These are phyloP conservation scores for Synanceia verrucosa DNA, from an alignment of 2,797 vertebrate genomes.

Conservation along the genomic window DNA sequence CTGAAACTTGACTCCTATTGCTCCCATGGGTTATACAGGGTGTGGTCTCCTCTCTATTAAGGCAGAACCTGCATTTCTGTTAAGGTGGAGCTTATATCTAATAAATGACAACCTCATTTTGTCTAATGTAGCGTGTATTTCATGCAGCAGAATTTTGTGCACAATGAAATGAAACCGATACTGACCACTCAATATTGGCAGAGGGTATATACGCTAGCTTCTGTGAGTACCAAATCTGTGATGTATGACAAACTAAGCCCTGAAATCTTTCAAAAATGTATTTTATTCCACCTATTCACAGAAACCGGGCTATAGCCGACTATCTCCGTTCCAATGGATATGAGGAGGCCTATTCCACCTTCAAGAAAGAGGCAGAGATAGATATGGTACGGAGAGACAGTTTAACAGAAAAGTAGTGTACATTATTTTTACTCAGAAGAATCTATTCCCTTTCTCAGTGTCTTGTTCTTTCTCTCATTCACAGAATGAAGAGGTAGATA, in stretches of 20 bases:
- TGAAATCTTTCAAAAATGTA: not conserved
- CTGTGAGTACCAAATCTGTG: not conserved
- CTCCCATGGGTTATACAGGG: constrained; percentile 41
- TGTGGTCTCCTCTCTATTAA: constrained; percentile 52
- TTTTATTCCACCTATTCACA: constrained; percentile 68
- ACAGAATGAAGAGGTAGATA: constrained; percentile 99
- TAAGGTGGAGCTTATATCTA: constrained; percentile 33
- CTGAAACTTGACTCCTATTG: constrained; percentile 31
- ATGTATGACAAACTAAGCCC: not conserved
- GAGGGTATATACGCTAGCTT: not conserved
- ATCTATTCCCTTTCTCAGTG: not conserved
- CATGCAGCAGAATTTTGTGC: not conserved
- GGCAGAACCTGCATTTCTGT: constrained; percentile 26
- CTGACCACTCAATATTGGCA: not conserved
- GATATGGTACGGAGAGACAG: constrained; percentile 88
- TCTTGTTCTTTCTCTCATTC: constrained; percentile 24
- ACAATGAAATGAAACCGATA: not conserved
- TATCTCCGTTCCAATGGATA: constrained; percentile 99
- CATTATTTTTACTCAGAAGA: not conserved
- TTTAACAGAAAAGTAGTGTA: not conserved
- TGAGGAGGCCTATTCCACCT: constrained; percentile 98
- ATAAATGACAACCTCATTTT: not conserved
- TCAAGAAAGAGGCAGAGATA: constrained; percentile 99
- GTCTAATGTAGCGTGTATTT: not conserved
- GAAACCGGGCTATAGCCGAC: constrained; percentile 99